Conservation (phyloP, 2,888 invertebrate genomes). For the Coecobrya sp. region DNA sequence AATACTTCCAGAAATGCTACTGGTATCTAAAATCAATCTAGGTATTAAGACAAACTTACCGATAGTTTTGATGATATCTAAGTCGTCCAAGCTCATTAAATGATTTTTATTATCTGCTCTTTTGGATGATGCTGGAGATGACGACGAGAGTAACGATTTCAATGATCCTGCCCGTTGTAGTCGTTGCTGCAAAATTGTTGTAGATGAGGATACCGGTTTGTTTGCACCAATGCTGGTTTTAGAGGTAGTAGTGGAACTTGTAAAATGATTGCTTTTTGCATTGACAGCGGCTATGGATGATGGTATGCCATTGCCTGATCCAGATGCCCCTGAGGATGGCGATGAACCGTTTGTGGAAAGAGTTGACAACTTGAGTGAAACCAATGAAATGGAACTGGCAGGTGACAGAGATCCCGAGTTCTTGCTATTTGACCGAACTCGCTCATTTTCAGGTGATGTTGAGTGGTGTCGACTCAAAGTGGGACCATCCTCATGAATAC, state of each 20-base stretch:
- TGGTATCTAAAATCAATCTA: background rate
- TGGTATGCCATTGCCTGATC: constrained; percentile 15
- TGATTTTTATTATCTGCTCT: constrained; percentile 62
- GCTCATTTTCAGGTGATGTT: constrained; percentile 68
- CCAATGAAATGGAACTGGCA: constrained; percentile 77
- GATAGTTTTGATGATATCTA: constrained; percentile 84
- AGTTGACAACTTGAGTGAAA: constrained; percentile 67
- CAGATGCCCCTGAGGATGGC: constrained; percentile 1
- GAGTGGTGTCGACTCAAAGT: constrained; percentile 68
- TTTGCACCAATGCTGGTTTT: constrained; percentile 45
- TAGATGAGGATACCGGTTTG: constrained; percentile 40
- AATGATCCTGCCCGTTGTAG: constrained; percentile 40
- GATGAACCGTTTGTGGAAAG: constrained; percentile 59
- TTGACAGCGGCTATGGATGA: constrained; percentile 50
- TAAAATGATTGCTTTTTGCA: constrained; percentile 53
- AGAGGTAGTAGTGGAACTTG: constrained; percentile 42
- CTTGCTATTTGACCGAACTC: constrained; percentile 67
- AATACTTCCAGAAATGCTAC: background rate
- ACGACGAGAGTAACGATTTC: constrained; percentile 14
- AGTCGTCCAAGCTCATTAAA: constrained; percentile 80
- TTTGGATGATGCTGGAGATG: constrained; percentile 40
- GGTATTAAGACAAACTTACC: constrained; percentile 73
- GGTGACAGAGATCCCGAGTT: constrained; percentile 73
- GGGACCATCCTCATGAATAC: constrained; percentile 80
- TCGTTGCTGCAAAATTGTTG: constrained; percentile 50